A percentile compares a stretch with the other conserved stretches of the same genome.
phyloP scores from a whole-genome alignment of 2,888 invertebrate species.

The Drosophila cyrtoloma region DNA sequence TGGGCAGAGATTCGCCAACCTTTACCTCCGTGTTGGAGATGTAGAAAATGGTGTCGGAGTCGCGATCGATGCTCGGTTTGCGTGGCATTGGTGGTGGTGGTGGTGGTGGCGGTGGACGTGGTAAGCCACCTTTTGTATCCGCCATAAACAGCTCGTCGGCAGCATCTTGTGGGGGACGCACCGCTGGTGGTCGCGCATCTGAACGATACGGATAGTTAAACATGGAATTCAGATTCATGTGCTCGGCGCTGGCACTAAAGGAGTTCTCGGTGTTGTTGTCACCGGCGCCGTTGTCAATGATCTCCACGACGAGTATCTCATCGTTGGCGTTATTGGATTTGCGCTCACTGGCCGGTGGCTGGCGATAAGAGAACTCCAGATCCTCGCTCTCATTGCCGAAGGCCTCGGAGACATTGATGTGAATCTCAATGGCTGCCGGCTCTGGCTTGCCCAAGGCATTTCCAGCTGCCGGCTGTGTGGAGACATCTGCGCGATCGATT shows the following conservation, averaged over 20 bases:
- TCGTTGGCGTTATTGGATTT: slow-evolving; percentile 74
- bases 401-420: slow-evolving; percentile 84
- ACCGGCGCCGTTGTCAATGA: slow-evolving; percentile 77
- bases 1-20: slow-evolving; percentile 84
- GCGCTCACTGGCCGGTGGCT: slow-evolving; percentile 48
- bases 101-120: slow-evolving; percentile 67
- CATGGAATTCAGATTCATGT: slow-evolving; percentile 70
- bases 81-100: slow-evolving; percentile 72
- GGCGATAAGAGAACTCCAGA: slow-evolving; percentile 83
- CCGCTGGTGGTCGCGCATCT: slow-evolving; percentile 52
- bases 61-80: slow-evolving; percentile 80
- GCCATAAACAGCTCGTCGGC: slow-evolving; percentile 83
- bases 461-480: slow-evolving; percentile 74
- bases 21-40: slow-evolving; percentile 86
- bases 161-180: slow-evolving; percentile 64
- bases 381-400: slow-evolving; percentile 83
- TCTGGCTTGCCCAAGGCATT: slow-evolving; percentile 77
- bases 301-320: slow-evolving; percentile 84
- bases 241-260: slow-evolving; percentile 55
- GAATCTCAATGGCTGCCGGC: slow-evolving; percentile 84
- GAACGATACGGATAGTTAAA: slow-evolving; percentile 68
- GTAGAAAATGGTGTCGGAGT: slow-evolving; percentile 85
- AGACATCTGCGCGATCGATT: slow-evolving; percentile 82
- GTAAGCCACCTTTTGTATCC: slow-evolving; percentile 58
- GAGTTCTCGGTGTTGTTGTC: slow-evolving; percentile 79